Evolutionary conservation across 2,113 vertebrate genomes (phyloP).

Genomic region (Pseudorasbora parva): DNA sequence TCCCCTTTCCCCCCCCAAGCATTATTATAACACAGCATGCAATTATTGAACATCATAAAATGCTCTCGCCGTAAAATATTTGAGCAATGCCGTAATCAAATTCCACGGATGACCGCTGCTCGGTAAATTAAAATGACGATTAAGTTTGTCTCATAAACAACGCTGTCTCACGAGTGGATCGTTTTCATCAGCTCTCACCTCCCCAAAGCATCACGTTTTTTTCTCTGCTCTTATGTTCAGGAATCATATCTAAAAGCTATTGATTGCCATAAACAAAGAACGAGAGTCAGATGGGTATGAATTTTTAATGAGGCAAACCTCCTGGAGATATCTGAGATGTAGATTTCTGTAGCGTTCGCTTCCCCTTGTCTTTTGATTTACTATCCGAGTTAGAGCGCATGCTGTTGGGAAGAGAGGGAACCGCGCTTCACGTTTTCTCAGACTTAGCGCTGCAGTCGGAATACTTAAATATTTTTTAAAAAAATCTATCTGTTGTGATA

Average conservation of each 20-base stretch:
- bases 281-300: conserved; percentile 76
- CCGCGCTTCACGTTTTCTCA: neutral
- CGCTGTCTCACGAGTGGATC: conserved; percentile 21
- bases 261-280: conserved; percentile 79
- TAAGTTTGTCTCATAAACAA: conserved; percentile 40
- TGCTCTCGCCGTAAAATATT: neutral
- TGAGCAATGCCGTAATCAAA: conserved; percentile 2
- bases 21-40: conserved; percentile 14
- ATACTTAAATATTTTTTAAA: neutral
- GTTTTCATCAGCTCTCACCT: conserved; percentile 19
- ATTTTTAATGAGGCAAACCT: conserved; percentile 82
- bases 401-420: conserved; percentile 2
- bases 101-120: neutral
- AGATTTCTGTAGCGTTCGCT: conserved; percentile 43
- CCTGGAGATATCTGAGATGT: conserved; percentile 65
- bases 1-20: neutral
- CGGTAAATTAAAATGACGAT: conserved; percentile 40
- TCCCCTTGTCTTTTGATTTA: conserved; percentile 43
- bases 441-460: neutral
- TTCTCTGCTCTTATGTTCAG: conserved; percentile 21
- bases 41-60: conserved; percentile 43
- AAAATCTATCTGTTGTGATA: neutral
- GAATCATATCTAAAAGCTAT: conserved; percentile 86
- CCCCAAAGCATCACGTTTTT: neutral
- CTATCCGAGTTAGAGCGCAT: conserved; percentile 35